Evolutionary conservation across 2,888 invertebrate genomes (phyloP).

Genomic region (Hirudinaria manillensis): DNA sequence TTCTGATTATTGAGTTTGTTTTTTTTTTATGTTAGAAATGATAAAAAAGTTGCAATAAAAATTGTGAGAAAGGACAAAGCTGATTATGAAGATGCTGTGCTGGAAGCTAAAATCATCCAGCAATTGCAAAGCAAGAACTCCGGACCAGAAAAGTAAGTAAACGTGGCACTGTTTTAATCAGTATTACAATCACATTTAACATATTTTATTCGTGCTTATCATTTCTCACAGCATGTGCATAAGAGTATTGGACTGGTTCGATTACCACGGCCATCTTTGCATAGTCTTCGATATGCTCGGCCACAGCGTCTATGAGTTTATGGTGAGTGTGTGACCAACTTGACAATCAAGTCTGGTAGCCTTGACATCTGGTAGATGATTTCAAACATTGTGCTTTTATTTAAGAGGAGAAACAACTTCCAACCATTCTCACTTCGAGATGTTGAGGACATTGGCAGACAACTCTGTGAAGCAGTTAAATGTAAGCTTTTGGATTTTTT

Average conservation of each 20-base stretch:
- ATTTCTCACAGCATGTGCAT: slow-evolving; percentile 55
- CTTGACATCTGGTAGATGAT: background rate
- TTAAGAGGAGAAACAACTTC: slow-evolving; percentile 91
- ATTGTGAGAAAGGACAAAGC: slow-evolving; percentile 99
- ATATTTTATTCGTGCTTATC: background rate
- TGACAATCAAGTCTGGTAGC: background rate
- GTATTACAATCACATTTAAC: background rate
- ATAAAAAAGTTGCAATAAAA: slow-evolving; percentile 69
- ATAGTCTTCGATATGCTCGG: slow-evolving; percentile 54
- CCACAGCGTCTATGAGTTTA: slow-evolving; percentile 55
- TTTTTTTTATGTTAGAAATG: slow-evolving; percentile 42
- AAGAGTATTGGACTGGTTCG: slow-evolving; percentile 54
- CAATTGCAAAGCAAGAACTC: slow-evolving; percentile 91
- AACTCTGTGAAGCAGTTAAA: slow-evolving; percentile 90
- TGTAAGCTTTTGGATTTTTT: slow-evolving; percentile 56
- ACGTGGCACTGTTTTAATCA: background rate
- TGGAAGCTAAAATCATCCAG: slow-evolving; percentile 96
- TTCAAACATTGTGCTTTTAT: slow-evolving; percentile 21
- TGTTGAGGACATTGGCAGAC: slow-evolving; percentile 93
- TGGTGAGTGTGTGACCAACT: slow-evolving; percentile 44
- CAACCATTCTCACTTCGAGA: slow-evolving; percentile 95
- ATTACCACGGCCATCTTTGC: slow-evolving; percentile 55
- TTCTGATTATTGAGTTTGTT: background rate
- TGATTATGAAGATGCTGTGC: slow-evolving; percentile 95
- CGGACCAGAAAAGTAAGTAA: slow-evolving; percentile 83